Base-by-base conservation (phyloP, 2,113 vertebrate species). In the Onychorhynchus coronatus region DNA sequence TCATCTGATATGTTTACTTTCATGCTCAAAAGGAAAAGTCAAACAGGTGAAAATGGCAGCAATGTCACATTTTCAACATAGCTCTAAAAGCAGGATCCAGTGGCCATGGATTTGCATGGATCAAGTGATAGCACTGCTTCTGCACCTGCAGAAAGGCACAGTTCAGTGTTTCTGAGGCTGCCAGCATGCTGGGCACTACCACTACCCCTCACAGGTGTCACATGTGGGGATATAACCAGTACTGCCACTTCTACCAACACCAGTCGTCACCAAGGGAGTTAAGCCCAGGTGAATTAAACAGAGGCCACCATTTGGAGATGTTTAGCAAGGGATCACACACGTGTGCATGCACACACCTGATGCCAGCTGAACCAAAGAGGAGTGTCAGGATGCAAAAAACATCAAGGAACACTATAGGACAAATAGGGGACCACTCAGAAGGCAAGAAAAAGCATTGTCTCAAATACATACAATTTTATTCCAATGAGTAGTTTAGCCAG, bases 1-100 rank as follows among this genome's bases (percentile, higher is more conserved):
- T 73, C 83, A 89, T 25, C 65, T 91, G 88, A 9, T 68, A 27
- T 91, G 72, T 90, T 96, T 87, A 95, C 75, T 92, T 96, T 79
- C 67, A 89, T 81, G 72, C 82, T 90, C 42, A 62, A 89, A 70
- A 83, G 58, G 44, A 73, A 88, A 94, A 86, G 22, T 85, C 66
- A 80, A 90, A 93, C 68, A 85, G 87, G 77, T 90, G 73, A 93
- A 89, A 96, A 85, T 4, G 8, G 25, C 85, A 94, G 55, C 67
- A 61, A 24, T 14, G 24, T 44, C 79, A 41, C 9, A 27, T 84
- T 95, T 95, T 91, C 56, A 81, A 55, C 46, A 50, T 88, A 94
- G 30, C 33, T 72, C 53, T 78, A 61, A 83, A 62, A 65, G 13
- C 22, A 63, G 7, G 6, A 70, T 28, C n/a, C 30, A 28, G 18